Base-by-base conservation (phyloP, 1,140 invertebrate genomes). In the Pemphigus obesinymphae region DNA sequence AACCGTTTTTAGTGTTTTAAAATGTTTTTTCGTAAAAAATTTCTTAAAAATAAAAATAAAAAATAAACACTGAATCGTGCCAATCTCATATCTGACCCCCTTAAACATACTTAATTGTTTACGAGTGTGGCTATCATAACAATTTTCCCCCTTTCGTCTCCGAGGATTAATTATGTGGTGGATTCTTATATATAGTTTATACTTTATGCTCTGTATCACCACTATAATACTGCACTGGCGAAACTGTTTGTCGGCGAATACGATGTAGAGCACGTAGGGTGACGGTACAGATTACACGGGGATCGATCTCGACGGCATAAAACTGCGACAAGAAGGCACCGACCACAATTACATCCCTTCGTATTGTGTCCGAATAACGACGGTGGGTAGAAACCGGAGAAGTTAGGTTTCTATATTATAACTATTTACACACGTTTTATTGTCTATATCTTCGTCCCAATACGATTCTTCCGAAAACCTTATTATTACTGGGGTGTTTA, bases 291-390 rank as follows among this genome's bases (percentile, higher is more conserved):
- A 76, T 58, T 76, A 76, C 73, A 37, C 73, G 31, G 31, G 50
- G n/a, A 76, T 76, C 73, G 73, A 76, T 76, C 73, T 76, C 50
- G 34, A 37, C 73, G 50, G 50, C 73, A 40, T 53, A 76, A 58
- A 76, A 76, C 73, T 76, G 73, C 73, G 73, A 76, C 73, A 76
- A 76, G 73, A 58, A 76, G 50, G 73, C 73, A 55, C 73, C 73
- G 73, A 76, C 73, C 73, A 76, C 73, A 58, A 58, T 76, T 66
- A 66, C 63, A 66, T n/a, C 31, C 63, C 63, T 66, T 20, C 31
- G 20, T 37, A n/a, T 37, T 20, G 63, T 66, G 63, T 37, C 63
- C 63, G 20, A n/a, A n/a, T n/a, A n/a, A n/a, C n/a, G 17, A 10
- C 8, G 20, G 20, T 0, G 3, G 3, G 31, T 20, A 10, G 34